These are phyloP conservation scores for Myotis findleyi DNA, from an alignment of 2,797 vertebrate genomes.

Conservation along the genomic window DNA sequence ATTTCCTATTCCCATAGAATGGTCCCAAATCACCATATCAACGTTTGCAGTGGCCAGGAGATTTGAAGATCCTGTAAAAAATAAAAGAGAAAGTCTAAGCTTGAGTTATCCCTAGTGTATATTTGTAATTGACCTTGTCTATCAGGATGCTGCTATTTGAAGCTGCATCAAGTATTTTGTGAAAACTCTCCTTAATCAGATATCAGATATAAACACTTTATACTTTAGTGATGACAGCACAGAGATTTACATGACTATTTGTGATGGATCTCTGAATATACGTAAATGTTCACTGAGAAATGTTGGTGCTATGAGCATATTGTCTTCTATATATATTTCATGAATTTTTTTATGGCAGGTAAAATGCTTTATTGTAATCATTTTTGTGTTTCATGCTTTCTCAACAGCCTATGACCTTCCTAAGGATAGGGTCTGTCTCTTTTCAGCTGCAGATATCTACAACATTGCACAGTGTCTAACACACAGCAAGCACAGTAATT, in stretches of 20 bases:
- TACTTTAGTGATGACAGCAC: not conserved
- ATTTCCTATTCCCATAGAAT: not conserved
- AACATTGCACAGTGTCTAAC: not conserved
- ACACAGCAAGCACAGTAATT: not conserved
- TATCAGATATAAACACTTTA: not conserved
- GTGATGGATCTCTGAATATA: not conserved
- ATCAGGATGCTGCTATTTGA: not conserved
- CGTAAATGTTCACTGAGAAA: not conserved
- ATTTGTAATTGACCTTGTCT: not conserved
- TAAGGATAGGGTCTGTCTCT: not conserved
- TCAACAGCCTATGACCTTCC: not conserved
- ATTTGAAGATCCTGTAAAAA: not conserved
- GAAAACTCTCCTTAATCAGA: not conserved
- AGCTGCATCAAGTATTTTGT: not conserved
- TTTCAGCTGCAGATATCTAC: not conserved
- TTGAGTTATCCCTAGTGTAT: not conserved
- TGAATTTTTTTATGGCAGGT: not conserved
- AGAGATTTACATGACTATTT: not conserved
- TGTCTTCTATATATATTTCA: not conserved
- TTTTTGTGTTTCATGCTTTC: conserved; percentile 13
- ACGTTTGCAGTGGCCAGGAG: not conserved
- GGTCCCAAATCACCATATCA: not conserved
- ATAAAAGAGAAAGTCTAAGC: not conserved
- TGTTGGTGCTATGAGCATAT: not conserved
- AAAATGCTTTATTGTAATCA: not conserved